Conservation (phyloP, 2,113 vertebrate genomes). For the Xerus inauris region DNA sequence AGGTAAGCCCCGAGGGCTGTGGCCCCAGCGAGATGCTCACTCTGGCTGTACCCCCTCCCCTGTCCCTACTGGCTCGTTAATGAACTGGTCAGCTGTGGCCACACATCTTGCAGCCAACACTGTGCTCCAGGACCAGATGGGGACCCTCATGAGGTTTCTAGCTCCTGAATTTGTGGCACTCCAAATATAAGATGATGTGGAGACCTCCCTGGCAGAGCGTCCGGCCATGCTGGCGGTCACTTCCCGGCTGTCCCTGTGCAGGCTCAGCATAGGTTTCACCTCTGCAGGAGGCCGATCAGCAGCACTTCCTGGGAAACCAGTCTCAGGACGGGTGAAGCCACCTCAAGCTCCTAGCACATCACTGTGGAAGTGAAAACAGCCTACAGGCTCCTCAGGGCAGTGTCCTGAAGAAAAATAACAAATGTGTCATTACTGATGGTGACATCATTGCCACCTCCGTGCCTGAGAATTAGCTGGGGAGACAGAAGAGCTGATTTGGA, state of each 20-base stretch:
- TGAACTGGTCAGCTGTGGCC: background rate
- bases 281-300: no score
- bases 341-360: fast-evolving
- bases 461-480: background rate
- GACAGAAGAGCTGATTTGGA: background rate
- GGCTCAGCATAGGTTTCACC: background rate
- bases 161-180: background rate
- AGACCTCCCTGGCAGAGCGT: fast-evolving
- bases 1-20: fast-evolving
- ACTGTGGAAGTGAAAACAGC: background rate
- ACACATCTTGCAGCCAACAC: fast-evolving
- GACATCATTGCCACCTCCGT: background rate
- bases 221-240: background rate
- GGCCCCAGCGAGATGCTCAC: fast-evolving
- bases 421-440: background rate
- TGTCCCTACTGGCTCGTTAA: background rate
- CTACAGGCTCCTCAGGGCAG: fast-evolving
- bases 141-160: fast-evolving
- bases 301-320: background rate
- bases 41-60: background rate
- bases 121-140: fast-evolving
- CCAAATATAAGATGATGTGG: fast-evolving
- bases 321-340: background rate
- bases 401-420: no score
- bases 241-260: background rate